Evolutionary conservation across 2,113 vertebrate species (phyloP).

Genomic region (Ursus arctos): DNA sequence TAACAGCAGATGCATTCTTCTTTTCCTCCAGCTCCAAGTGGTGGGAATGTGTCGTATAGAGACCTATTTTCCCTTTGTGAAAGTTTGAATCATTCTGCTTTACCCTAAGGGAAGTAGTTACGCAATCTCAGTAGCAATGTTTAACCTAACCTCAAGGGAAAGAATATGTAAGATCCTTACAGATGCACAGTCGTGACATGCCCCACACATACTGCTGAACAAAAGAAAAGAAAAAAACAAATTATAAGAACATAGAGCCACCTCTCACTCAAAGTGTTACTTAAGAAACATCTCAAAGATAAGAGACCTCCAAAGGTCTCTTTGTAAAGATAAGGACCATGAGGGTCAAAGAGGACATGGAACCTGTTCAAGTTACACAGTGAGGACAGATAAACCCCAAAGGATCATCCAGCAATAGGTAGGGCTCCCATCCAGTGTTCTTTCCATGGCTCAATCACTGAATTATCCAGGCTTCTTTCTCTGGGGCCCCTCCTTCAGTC

Average conservation of each 20-base stretch:
- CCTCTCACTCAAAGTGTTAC: neutral
- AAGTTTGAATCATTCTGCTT: neutral
- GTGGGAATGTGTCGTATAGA: neutral
- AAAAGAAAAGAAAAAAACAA: neutral
- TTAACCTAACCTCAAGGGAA: neutral
- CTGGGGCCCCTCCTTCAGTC: neutral
- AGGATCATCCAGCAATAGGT: neutral
- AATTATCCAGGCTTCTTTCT: neutral
- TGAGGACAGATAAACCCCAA: neutral
- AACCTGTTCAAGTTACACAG: neutral
- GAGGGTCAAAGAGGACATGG: neutral
- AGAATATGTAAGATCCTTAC: neutral
- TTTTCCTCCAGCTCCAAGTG: neutral
- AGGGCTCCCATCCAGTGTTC: neutral
- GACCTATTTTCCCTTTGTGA: neutral
- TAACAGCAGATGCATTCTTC: neutral
- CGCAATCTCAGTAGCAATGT: neutral
- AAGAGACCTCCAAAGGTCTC: neutral
- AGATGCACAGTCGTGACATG: neutral
- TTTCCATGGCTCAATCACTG: neutral
- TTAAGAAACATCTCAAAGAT: neutral
- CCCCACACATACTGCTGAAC: neutral
- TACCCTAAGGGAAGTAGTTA: neutral
- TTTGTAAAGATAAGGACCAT: neutral
- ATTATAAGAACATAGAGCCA: neutral